A percentile compares a stretch with the other conserved stretches of the same genome.
Conservation (phyloP, 2,113 vertebrate genomes). For the Psittacus erithacus region DNA sequence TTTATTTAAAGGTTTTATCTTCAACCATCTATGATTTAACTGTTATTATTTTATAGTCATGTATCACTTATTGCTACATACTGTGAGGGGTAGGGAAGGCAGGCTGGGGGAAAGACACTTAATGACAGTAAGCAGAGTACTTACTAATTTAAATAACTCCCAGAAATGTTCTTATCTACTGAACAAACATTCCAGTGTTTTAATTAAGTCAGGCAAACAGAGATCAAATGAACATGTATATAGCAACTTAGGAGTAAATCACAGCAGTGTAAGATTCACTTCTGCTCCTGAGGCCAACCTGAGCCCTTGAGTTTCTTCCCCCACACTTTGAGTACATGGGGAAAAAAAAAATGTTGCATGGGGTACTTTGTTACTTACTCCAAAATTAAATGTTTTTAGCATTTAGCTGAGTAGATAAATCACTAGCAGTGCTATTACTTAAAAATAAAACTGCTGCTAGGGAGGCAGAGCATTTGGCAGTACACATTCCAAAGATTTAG, state of each 20-base stretch:
- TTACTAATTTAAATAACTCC: slow-evolving; percentile 41
- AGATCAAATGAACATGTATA: slow-evolving; percentile 5
- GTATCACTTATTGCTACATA: background rate
- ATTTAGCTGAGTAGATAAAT: background rate
- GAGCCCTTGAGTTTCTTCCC: background rate
- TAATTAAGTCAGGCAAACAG: slow-evolving; percentile 44
- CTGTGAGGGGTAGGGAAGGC: background rate
- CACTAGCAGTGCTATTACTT: background rate
- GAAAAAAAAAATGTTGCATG: background rate
- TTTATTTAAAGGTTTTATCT: background rate
- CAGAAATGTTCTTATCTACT: slow-evolving; percentile 49
- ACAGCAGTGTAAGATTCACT: background rate
- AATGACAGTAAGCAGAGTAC: slow-evolving; percentile 33
- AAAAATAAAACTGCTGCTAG: background rate
- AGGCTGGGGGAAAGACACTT: background rate
- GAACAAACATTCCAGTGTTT: slow-evolving; percentile 58
- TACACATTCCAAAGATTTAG: background rate
- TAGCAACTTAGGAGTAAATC: background rate
- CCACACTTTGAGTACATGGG: background rate
- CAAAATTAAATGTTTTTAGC: background rate
- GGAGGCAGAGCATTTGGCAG: background rate
- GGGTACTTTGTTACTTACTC: background rate
- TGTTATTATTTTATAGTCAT: background rate
- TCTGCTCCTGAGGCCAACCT: background rate
- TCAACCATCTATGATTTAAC: background rate